Evolutionary conservation across 2,113 vertebrate genomes (phyloP).

Genomic region (Naja naja): DNA sequence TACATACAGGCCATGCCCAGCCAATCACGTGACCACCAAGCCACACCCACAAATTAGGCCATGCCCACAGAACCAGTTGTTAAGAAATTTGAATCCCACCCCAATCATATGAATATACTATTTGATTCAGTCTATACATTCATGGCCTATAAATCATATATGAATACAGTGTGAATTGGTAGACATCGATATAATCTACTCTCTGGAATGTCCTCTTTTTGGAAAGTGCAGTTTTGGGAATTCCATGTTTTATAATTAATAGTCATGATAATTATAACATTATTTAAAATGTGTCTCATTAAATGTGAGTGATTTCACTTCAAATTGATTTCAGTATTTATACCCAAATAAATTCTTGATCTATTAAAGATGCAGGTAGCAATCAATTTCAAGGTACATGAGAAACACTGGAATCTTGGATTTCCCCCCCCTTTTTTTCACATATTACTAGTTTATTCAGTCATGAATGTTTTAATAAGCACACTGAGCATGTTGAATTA

Average conservation of each 20-base stretch:
- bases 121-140: not conserved
- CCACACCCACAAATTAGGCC: too few relatives aligned
- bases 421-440: not conserved
- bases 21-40: too few relatives aligned
- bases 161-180: not conserved
- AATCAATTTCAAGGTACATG: not conserved
- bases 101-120: not conserved
- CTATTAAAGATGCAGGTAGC: not conserved
- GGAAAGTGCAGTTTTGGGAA: not conserved
- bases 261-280: not conserved
- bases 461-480: not conserved
- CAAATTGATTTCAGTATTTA: not conserved
- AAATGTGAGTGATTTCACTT: not conserved
- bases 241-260: not conserved
- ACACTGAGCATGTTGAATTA: not conserved
- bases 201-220: not conserved
- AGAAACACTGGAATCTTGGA: not conserved
- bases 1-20: too few relatives aligned
- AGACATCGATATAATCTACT: not conserved
- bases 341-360: not conserved
- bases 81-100: too few relatives aligned
- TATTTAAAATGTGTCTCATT: not conserved
- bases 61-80: too few relatives aligned
- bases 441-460: not conserved
- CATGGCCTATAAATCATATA: not conserved